Evolutionary conservation across 2,113 vertebrate species (phyloP).

Genomic region (Athene cunicularia): DNA sequence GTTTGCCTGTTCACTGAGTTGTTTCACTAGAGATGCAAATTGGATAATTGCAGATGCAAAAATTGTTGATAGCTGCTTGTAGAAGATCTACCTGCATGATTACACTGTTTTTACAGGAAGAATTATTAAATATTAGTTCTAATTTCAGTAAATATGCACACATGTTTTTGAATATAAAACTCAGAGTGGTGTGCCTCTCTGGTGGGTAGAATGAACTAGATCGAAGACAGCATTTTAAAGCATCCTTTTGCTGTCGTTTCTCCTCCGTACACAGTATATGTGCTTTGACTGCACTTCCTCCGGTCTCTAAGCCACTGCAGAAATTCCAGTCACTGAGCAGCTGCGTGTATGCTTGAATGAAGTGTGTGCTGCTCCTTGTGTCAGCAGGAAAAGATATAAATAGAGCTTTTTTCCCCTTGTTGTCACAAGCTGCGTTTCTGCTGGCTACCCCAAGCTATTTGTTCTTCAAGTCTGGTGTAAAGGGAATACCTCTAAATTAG

Average conservation of each 20-base stretch:
- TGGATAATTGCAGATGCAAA: neutral
- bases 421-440: neutral
- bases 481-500: neutral
- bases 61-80: neutral
- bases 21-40: neutral
- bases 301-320: neutral
- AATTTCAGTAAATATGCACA: neutral
- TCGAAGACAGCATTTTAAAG: neutral
- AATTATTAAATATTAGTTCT: neutral
- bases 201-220: neutral
- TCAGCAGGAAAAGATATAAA: conserved; percentile 50
- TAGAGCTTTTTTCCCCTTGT: conserved; percentile 10
- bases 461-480: neutral
- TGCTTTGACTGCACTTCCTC: neutral
- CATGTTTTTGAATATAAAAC: neutral
- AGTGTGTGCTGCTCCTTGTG: neutral
- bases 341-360: neutral
- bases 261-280: neutral
- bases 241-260: neutral
- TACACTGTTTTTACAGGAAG: neutral
- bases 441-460: neutral
- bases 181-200: neutral
- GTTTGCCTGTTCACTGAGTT: neutral
- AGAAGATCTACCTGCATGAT: neutral
- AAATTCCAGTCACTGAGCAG: conserved; percentile 35